Base-by-base conservation (phyloP, 2,888 invertebrate species). In the Cosmopolites sordidus region DNA sequence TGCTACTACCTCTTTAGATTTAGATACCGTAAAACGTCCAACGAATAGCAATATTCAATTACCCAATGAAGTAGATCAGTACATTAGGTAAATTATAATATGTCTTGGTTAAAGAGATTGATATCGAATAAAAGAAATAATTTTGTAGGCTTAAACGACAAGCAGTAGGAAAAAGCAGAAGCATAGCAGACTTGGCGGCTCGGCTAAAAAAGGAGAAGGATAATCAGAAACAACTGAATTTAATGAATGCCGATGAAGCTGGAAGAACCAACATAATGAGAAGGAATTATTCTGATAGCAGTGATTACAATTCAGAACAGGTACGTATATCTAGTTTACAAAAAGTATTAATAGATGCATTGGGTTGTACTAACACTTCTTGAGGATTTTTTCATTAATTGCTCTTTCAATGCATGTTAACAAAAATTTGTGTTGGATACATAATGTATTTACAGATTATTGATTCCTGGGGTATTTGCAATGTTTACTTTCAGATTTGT, bases 161-260 rank as follows among this genome's bases (percentile, higher is more conserved):
- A 37, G 17, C 47, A 42, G 22, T 12, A 11, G 47, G 48, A 27
- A 43, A 64, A 6, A 64, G 66, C 18, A 56, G 63, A 18, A 61
- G 60, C 17, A 58, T 68, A 39, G 60, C 62, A 1, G 63, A 58
- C 43, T 54, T 69, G 29, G 51, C 61, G 44, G 64, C 62, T 51
- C 57, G 44, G 46, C 48, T 62, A 40, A 60, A 61, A 27, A 60
- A 53, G 29, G 60, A 60, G 37, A 58, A 60, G 58, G 49, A 58
- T 61, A 54, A 61, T 58, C 64, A 65, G 18, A 68, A 66, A 15
- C 43, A 52, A 30, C n/a, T 29, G 18, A 64, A 67, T 16, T 43
- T 68, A 30, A 66, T 71, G 67, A 62, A 65, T 1, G 62, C 66
- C 6, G 69, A 70, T 51, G 67, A 65, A 15, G 61, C 54, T 60